phyloP scores from a whole-genome alignment of 2,113 vertebrate species.

The Pollimyrus isidori region DNA sequence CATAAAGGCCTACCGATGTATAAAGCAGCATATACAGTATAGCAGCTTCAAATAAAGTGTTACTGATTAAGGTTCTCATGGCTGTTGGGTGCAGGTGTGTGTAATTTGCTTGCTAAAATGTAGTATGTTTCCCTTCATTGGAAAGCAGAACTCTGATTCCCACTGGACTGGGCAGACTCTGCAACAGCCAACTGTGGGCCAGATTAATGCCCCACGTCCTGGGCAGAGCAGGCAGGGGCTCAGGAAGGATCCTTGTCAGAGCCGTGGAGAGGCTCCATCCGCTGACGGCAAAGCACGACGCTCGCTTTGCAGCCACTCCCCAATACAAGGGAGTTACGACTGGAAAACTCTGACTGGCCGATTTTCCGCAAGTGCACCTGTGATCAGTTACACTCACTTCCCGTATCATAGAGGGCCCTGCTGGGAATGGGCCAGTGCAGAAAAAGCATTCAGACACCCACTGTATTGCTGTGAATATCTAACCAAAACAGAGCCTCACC shows the following conservation, averaged over 20 bases:
- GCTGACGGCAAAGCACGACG: slow-evolving; percentile 27
- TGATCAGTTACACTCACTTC: not conserved
- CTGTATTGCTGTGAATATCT: not conserved
- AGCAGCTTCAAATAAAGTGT: not conserved
- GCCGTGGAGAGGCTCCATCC: slow-evolving; percentile 33
- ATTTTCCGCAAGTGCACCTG: not conserved
- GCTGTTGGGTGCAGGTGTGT: not conserved
- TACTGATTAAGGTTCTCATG: not conserved
- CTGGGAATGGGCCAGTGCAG: not conserved
- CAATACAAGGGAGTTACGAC: not conserved
- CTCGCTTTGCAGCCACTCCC: not conserved
- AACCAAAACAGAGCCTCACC: not conserved
- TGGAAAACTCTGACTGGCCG: not conserved
- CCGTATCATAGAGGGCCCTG: not conserved
- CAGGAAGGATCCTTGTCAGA: slow-evolving; percentile 42
- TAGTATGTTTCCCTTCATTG: not conserved
- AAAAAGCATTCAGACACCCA: not conserved
- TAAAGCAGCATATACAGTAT: not conserved
- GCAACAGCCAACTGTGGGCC: slow-evolving; percentile 20
- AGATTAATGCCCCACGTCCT: slow-evolving; percentile 36
- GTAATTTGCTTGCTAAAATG: not conserved
- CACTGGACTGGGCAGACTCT: slow-evolving; percentile 27
- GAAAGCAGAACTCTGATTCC: not conserved
- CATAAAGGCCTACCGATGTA: not conserved
- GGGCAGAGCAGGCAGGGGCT: slow-evolving; percentile 14